phyloP scores from a whole-genome alignment of 1,140 invertebrate species.

The Melanaphis sacchari region DNA sequence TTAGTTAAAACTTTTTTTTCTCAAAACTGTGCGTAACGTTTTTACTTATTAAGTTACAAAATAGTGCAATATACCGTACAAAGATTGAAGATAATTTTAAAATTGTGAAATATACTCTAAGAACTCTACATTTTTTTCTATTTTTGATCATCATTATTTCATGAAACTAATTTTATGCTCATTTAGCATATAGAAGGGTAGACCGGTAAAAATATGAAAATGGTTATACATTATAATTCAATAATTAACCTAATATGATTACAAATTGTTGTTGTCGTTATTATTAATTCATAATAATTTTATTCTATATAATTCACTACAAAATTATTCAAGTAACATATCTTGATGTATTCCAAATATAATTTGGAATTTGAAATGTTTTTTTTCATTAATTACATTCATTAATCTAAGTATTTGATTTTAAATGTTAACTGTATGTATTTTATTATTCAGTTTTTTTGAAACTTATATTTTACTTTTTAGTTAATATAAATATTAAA shows the following conservation, averaged over 20 bases:
- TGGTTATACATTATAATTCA: no score
- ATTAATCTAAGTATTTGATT: not conserved
- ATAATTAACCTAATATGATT: not conserved
- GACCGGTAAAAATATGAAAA: not conserved
- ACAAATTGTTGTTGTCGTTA: not conserved
- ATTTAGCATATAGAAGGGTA: not conserved
- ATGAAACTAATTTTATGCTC: not conserved
- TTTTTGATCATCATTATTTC: not conserved
- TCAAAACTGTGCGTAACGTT: not conserved
- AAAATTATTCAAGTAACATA: not conserved
- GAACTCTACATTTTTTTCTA: not conserved
- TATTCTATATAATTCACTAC: not conserved
- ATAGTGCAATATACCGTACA: not conserved
- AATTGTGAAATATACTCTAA: not conserved
- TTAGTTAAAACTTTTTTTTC: not conserved
- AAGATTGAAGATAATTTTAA: not conserved
- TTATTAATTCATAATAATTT: not conserved
- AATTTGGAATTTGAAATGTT: no score
- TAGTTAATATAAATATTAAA: not conserved
- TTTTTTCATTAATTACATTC: not conserved
- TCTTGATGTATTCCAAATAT: not conserved
- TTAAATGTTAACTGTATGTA: not conserved
- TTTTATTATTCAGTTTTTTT: not conserved
- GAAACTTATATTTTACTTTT: not conserved
- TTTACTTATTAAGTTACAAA: not conserved